Percentiles rank a stretch among this genome's conserved stretches.
phyloP scores from a whole-genome alignment of 2,113 vertebrate species.

The Corythoichthys intestinalis region DNA sequence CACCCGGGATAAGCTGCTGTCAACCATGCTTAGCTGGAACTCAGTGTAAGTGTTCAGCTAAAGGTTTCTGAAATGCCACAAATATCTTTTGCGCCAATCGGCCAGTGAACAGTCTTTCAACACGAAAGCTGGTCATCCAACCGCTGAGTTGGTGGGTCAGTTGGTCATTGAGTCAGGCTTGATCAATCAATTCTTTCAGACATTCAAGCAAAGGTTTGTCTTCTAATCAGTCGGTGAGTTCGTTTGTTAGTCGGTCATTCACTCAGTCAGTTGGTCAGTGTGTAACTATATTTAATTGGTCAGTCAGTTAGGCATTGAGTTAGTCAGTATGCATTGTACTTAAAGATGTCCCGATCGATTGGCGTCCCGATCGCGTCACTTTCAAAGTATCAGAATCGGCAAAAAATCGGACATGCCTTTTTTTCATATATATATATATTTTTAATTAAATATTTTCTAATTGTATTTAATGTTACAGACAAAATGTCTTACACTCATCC shows the following conservation, averaged over 20 bases:
- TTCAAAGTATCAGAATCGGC: no score
- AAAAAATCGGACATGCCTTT: no score
- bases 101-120: constrained; percentile 1
- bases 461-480: no score
- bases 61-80: constrained; percentile 7
- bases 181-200: background rate
- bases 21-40: constrained; percentile 44
- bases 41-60: constrained; percentile 36
- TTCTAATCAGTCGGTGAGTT: background rate
- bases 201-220: background rate
- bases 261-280: background rate
- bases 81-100: no score
- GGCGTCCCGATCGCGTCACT: no score
- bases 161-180: background rate
- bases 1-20: constrained; percentile 55
- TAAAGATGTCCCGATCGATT: no score
- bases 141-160: background rate
- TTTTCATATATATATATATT: no score
- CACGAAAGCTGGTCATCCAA: background rate
- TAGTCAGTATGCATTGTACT: background rate
- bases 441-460: no score
- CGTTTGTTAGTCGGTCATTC: background rate
- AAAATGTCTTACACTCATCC: no score
- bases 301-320: background rate
- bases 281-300: background rate